Evolutionary conservation across 2,797 vertebrate genomes (phyloP).

Genomic region (Podargus strigoides): DNA sequence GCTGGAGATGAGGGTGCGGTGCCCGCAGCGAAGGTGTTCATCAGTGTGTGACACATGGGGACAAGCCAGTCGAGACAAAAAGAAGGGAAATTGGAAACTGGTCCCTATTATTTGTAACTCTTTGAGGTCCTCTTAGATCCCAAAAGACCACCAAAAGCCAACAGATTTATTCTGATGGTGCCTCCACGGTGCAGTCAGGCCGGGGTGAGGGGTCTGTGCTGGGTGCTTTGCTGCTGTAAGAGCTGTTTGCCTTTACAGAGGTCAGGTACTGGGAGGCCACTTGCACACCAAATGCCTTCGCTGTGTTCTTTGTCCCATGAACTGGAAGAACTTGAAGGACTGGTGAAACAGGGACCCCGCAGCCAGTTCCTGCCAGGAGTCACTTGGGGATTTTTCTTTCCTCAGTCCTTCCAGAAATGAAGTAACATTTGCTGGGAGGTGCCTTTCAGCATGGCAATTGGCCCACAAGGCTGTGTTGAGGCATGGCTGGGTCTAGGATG

Average conservation of each 20-base stretch:
- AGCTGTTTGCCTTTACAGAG: neutral
- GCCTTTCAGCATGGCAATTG: neutral
- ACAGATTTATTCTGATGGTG: neutral
- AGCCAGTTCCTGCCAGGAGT: neutral
- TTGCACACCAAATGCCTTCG: neutral
- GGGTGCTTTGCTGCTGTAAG: rapidly evolving
- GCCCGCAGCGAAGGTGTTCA: neutral
- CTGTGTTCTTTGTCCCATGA: neutral
- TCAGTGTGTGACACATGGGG: rapidly evolving
- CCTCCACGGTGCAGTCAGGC: rapidly evolving
- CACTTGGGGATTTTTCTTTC: neutral
- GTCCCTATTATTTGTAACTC: neutral
- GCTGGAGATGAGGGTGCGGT: neutral
- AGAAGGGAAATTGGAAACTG: neutral
- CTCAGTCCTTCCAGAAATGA: neutral
- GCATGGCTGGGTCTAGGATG: neutral
- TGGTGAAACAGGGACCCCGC: neutral
- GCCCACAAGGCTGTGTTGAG: neutral
- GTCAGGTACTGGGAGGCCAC: neutral
- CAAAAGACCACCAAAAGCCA: neutral
- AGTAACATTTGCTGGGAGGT: neutral
- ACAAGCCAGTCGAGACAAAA: neutral
- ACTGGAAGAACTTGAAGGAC: conserved; percentile 42
- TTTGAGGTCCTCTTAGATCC: neutral
- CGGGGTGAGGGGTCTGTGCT: neutral